Base-by-base conservation (phyloP, 2,888 invertebrate genomes). In the Anodontia alba region DNA sequence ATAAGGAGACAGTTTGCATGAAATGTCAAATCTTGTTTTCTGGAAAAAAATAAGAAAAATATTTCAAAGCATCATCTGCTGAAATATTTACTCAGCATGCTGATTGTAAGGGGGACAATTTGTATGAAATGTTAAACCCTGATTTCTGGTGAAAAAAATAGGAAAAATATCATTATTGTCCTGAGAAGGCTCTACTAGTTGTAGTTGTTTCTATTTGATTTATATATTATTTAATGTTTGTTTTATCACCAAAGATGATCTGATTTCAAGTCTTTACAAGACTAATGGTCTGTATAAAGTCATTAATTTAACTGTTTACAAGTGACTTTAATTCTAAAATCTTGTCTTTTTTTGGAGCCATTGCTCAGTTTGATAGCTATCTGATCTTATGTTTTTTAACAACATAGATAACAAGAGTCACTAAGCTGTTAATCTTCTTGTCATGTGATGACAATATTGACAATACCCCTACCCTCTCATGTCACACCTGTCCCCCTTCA, bases 401-500 rank as follows among this genome's bases (percentile, higher is more conserved):
- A 10, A 12, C 10, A 33, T 62, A 62, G 62, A 62, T 33, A 62
- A 33, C 33, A 62, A 23, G 31, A 33, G 3, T 23, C 17, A 62
- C 62, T 62, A 62, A 57, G 62, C 62, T 62, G 62, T 62, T 62
- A 62, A 62, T 62, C 62, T 62, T 62, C 62, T 62, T 62, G 62
- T 62, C 62, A 62, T 62, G 7, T 33, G 33, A 62, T 62, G 62
- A 62, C 62, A 62, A 17, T 62, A 33, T 62, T 62, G 62, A 62
- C 76, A 71, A 71, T 76, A 76, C 71, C 70, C 71, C 66, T 33
- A 42, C 66, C 43, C 43, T 29, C 26, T 33, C 17, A 38, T 76
- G 71, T 71, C 76, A 76, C 76, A 76, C 76, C 76, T 76, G 70
- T 23, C 62, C 68, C 38, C 43, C 36, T 23, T 49, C 49, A 51